Percentiles rank a stretch among this genome's conserved stretches.
phyloP scores from a whole-genome alignment of 2,888 invertebrate species.

The Gonocerus acuteangulatus region DNA sequence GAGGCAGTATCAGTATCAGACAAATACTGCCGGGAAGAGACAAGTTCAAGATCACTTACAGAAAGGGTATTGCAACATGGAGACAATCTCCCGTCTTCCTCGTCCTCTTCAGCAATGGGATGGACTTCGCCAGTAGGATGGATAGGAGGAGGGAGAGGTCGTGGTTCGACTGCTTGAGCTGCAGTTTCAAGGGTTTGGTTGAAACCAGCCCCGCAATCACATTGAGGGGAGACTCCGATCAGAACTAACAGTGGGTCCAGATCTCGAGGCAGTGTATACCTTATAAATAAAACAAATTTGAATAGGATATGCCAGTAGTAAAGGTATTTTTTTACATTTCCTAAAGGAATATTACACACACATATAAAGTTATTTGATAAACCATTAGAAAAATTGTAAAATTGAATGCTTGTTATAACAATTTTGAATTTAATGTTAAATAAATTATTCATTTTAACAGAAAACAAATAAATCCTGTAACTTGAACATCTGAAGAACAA shows the following conservation, averaged over 20 bases:
- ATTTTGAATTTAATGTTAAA: no score
- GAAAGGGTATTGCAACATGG: slow-evolving; percentile 30
- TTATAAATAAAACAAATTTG: not conserved
- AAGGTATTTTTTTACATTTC: not conserved
- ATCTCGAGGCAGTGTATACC: slow-evolving; percentile 36
- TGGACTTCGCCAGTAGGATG: not conserved
- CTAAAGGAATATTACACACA: not conserved
- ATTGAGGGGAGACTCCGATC: slow-evolving; percentile 36
- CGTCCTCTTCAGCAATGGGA: not conserved
- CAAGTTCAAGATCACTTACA: slow-evolving; percentile 29
- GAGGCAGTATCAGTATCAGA: slow-evolving; percentile 29
- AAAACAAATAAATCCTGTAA: no score
- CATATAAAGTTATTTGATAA: no score
- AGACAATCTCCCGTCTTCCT: slow-evolving; percentile 4
- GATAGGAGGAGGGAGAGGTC: slow-evolving; percentile 21
- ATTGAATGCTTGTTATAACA: no score
- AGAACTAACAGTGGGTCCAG: slow-evolving; percentile 36
- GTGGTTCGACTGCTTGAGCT: slow-evolving; percentile 17
- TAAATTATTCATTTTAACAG: no score
- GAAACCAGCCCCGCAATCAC: slow-evolving; percentile 36
- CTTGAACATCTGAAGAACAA: no score
- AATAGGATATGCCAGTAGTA: not conserved
- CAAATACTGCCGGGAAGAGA: slow-evolving; percentile 29
- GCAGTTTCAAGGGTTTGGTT: slow-evolving; percentile 31
- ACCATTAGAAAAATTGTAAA: no score